Base-by-base conservation (phyloP, 2,888 invertebrate species). In the Drosophila meridionalis region DNA sequence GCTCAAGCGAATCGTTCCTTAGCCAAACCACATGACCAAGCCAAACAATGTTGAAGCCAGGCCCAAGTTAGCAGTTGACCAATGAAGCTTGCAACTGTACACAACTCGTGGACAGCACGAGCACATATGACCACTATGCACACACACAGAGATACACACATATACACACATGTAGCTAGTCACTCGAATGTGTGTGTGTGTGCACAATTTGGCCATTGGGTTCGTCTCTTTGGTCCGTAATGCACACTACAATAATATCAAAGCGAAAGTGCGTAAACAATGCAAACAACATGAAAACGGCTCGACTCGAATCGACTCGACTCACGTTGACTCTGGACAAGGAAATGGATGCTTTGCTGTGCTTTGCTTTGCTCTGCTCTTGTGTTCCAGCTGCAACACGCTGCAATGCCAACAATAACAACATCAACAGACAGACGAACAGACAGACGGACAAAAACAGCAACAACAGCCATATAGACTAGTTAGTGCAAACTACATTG, bases 231-330 rank as follows among this genome's bases (percentile, higher is more conserved):
- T 63, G 76, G 65, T 40, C 36, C 76, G 82, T 82, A 89, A 77
- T 72, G 68, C 76, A 79, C 69, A 79, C 75, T 82, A 64, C 78
- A 82, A 86, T 91, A 91, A 87, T 88, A 89, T 89, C 91, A 91
- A 92, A 91, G 92, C 90, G 87, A 87, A 91, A 92, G 90, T 92
- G 90, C 83, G 90, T 87, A 88, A 91, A 90, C 91, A 91, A 90
- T 83, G 75, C 84, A 84, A 91, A 87, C 87, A 89, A 81, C 73
- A 74, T 70, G 83, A 62, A 73, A 73, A 59, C 57, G 76, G 68
- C 73, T 60, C 48, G 66, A 69, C 55, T 58, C 42, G 68, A 72
- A 50, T 74, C 53, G 74, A 70, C 74, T 59, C 47, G 67, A 69
- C 47, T 58, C 45, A 30, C 50, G 30, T 53, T 63, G 62, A 20